Percentiles rank a stretch among this genome's conserved stretches.
phyloP scores from a whole-genome alignment of 2,888 invertebrate species.

The Lasioglossum leucozonium region DNA sequence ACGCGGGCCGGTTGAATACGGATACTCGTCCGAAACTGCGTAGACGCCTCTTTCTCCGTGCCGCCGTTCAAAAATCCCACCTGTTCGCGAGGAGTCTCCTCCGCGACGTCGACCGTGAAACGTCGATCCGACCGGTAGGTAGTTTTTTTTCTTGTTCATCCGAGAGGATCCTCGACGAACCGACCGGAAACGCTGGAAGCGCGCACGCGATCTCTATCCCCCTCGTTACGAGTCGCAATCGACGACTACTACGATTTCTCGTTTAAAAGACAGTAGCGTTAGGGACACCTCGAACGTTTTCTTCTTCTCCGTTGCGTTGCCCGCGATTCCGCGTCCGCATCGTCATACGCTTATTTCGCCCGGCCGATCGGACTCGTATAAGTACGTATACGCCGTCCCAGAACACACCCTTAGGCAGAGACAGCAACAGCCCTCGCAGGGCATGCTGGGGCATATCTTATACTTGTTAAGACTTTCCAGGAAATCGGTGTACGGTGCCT shows the following conservation, averaged over 20 bases:
- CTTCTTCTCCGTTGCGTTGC: conserved; percentile 7
- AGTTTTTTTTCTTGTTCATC: neutral
- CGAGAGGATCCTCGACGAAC: conserved; percentile 4
- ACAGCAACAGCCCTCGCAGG: neutral
- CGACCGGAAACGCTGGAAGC: conserved; percentile 14
- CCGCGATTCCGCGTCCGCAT: conserved; percentile 1
- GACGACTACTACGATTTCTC: neutral
- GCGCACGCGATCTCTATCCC: neutral
- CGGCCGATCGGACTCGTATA: neutral
- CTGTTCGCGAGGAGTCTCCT: conserved; percentile 12
- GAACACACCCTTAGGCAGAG: neutral
- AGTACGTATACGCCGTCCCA: neutral
- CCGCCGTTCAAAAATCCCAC: conserved; percentile 12
- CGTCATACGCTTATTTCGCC: conserved; percentile 3
- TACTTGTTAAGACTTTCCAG: neutral
- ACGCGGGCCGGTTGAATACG: neutral
- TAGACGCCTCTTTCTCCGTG: neutral
- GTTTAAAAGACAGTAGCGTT: conserved; percentile 69
- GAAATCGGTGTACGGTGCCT: conserved; percentile 1
- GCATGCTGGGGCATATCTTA: conserved; percentile 6
- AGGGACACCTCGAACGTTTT: neutral
- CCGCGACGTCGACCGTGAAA: conserved; percentile 19
- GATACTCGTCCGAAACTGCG: neutral
- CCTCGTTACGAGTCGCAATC: neutral
- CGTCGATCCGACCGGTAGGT: neutral